Evolutionary conservation across 2,888 invertebrate genomes (phyloP), one percentile per base, ranked within the genome.

Genomic region (Pseudoips prasinana): DNA sequence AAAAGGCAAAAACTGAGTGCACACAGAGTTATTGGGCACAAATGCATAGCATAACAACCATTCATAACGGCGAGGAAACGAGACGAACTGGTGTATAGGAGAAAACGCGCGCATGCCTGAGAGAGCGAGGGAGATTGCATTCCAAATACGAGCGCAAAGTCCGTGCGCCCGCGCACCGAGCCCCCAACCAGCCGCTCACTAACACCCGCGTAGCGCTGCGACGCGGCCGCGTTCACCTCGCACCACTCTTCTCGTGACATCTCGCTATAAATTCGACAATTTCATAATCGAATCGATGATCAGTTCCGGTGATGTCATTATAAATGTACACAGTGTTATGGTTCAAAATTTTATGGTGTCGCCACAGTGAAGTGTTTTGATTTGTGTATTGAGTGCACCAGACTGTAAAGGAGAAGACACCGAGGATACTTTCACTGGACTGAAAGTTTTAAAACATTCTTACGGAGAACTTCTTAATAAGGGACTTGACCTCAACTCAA

Each of bases 351-450:
- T 35, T 54, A 64, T 72, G 65, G 65, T 68, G 65, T 66, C 64
- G 64, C 39, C 42, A 61, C 51, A 66, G 67, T 57, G 58, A 46
- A 64, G 63, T 66, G 67, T 46, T 58, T 57, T 64, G 61, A 47
- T 64, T 51, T 51, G 63, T 68, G 70, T 62, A 54, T 58, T 56
- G 51, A 65, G 73, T 76, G 73, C 58, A 58, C 40, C 51, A 53
- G 64, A 73, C 70, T 57, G 55, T 57, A 54, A 57, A 57, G 51
- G 69, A 79, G 79, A 76, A 79, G 77, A 73, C 67, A 58, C 87
- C 86, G 83, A 85, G 78, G 77, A 78, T 79, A 87, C 87, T 88
- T 88, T 88, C 87, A 88, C 87, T 88, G 82, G 87, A 78, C 75
- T 88, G 87, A 88, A 88, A 88, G 87, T 88, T 75, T 65, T 69